Evolutionary conservation across 2,797 vertebrate species (phyloP), one percentile per base, ranked within the genome.

Genomic region (Euthynnus affinis): DNA sequence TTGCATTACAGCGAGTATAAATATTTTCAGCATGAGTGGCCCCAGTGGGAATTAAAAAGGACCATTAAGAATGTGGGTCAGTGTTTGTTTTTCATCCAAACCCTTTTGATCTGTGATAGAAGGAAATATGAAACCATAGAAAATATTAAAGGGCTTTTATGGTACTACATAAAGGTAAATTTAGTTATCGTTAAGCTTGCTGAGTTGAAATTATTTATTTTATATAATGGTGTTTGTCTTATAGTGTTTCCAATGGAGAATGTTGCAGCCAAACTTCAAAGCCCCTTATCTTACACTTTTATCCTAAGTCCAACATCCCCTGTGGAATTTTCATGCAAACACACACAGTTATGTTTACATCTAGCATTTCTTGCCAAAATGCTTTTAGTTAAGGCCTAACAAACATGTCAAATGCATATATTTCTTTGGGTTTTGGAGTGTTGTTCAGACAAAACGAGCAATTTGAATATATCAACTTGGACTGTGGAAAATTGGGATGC

Each of bases 1-100:
- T 80, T 67, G 57, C 58, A 53, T 78, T 59, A 75, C 63, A 75
- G 76, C 0, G 12, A 64, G 32, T 9, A 74, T 71, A 74, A 81
- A 85, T 83, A 82, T 78, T 83, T 67, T 84, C 42, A 57, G 78
- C 81, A 51, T 13, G 76, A 81, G n/a, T 12, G 70, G 74, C 53
- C 52, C 78, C 71, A 9, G 40, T 56, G 79, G 85, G 75, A 84
- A 72, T 80, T 77, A 65, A 60, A 78, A 67, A 71, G 49, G 23
- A 72, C 82, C 82, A 84, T 81, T 80, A 84, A 70, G 64, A 76
- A 89, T 81, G 67, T 87, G 76, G 74, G 79, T 88, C 86, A 87
- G 68, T 71, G 79, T 84, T 90, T 75, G 78, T 81, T 85, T 75
- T 70, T 62, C 40, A 59, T 5, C 25, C 69, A 42, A 76, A 76